These are phyloP conservation scores for Meta bourneti DNA, from an alignment of 2,888 invertebrate genomes.

Conservation along the genomic window DNA sequence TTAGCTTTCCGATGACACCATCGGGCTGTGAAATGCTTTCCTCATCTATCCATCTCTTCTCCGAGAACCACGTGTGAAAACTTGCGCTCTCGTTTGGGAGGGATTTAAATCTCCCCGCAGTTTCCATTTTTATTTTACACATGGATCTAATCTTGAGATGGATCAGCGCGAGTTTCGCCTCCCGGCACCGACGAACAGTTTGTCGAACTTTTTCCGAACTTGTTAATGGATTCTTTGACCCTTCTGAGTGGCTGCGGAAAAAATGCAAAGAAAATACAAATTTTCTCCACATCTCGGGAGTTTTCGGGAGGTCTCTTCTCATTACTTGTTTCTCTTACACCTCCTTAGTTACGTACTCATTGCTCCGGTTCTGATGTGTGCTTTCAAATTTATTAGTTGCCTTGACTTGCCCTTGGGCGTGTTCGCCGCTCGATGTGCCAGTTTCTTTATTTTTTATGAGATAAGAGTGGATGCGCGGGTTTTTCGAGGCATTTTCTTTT, in stretches of 20 bases:
- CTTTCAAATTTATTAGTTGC: conserved; percentile 17
- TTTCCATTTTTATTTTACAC: not conserved
- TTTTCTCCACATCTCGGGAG: not conserved
- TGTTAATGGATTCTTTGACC: conserved; percentile 61
- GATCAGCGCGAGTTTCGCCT: not conserved
- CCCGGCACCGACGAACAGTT: not conserved
- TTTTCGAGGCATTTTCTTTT: conserved; percentile 1
- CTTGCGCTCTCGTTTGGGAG: not conserved
- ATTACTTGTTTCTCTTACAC: conserved; percentile 40
- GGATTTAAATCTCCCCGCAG: not conserved
- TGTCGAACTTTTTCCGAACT: conserved; percentile 29
- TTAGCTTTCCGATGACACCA: too few species aligned
- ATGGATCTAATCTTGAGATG: not conserved
- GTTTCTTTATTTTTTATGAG: conserved; percentile 26
- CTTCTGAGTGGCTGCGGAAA: not conserved
- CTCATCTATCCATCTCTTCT: too few species aligned
- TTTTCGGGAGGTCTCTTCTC: not conserved
- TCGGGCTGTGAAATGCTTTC: too few species aligned
- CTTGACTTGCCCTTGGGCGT: conserved; percentile 53
- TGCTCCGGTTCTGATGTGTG: conserved; percentile 5
- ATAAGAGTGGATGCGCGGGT: conserved; percentile 31
- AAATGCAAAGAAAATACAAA: conserved; percentile 36
- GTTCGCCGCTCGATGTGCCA: conserved; percentile 12
- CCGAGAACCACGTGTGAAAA: not conserved
- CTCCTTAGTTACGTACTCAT: conserved; percentile 2